phyloP scores from a whole-genome alignment of 35 echinoderm and acorn worm genomes.

The Hemicentrotus pulcherrimus region DNA sequence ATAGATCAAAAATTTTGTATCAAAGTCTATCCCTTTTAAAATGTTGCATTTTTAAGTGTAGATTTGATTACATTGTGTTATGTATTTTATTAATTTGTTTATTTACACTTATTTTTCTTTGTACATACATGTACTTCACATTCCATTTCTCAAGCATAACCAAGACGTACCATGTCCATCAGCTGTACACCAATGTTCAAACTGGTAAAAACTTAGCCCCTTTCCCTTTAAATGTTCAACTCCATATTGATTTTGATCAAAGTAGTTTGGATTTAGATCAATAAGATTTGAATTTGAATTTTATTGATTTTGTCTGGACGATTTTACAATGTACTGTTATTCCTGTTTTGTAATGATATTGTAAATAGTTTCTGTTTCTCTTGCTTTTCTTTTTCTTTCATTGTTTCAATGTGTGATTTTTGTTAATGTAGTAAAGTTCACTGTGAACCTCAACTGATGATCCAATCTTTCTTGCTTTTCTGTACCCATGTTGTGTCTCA shows the following conservation, averaged over 20 bases:
- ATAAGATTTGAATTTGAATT: too few species aligned
- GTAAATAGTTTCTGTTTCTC: not conserved
- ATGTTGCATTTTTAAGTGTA: not conserved
- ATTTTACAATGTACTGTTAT: not conserved
- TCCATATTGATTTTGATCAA: too few species aligned
- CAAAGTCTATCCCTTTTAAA: not conserved
- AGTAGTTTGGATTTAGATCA: too few species aligned
- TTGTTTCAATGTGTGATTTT: slow-evolving; percentile 11
- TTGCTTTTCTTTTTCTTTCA: slow-evolving; percentile 19
- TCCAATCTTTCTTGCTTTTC: not conserved
- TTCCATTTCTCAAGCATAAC: not conserved
- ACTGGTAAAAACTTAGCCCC: too few species aligned
- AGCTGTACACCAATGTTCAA: not conserved
- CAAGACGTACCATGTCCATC: not conserved
- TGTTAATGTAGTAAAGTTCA: slow-evolving; percentile 41
- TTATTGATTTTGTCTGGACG: not conserved
- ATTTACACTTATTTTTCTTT: not conserved
- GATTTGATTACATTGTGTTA: not conserved
- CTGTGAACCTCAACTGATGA: slow-evolving; percentile 1
- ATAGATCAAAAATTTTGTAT: not conserved
- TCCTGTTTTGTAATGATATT: not conserved
- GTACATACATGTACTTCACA: not conserved
- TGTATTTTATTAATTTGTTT: not conserved
- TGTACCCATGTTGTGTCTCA: not conserved
- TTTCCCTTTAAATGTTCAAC: not conserved